Conservation (phyloP, 2,888 invertebrate genomes). For the Synergus japonicus region DNA sequence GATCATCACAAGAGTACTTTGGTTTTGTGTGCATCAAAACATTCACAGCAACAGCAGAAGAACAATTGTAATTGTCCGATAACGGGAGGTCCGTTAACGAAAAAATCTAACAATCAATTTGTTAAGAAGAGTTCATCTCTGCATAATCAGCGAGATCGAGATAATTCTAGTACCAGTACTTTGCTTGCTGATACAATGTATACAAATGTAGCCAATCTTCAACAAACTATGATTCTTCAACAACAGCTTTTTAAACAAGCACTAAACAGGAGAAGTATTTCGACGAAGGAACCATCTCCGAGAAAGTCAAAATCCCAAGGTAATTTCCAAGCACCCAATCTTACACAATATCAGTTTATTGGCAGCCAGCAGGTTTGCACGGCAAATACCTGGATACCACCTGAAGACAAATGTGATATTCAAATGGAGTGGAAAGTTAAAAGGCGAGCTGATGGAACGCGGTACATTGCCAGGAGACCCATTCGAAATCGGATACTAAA, state of each 20-base stretch:
- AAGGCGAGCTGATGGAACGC: constrained; percentile 85
- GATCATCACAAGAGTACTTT: constrained; percentile 75
- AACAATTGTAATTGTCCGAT: constrained; percentile 66
- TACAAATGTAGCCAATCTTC: constrained; percentile 84
- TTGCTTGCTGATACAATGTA: constrained; percentile 83
- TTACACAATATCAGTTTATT: constrained; percentile 81
- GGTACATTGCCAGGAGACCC: constrained; percentile 87
- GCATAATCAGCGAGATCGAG: constrained; percentile 49
- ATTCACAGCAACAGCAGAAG: constrained; percentile 46
- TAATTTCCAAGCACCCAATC: constrained; percentile 80
- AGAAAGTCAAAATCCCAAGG: constrained; percentile 71
- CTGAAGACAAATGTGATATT: constrained; percentile 70
- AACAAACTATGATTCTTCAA: constrained; percentile 84
- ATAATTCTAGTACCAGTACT: constrained; percentile 52
- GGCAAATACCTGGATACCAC: constrained; percentile 63
- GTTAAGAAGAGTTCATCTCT: constrained; percentile 48
- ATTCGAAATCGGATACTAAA: constrained; percentile 83
- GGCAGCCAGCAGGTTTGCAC: constrained; percentile 79
- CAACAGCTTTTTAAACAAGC: constrained; percentile 82
- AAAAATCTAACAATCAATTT: constrained; percentile 48
- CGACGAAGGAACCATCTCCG: constrained; percentile 61
- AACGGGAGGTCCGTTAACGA: constrained; percentile 50
- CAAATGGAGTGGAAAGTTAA: constrained; percentile 88
- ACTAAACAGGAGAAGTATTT: constrained; percentile 73
- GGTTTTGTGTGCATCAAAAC: constrained; percentile 68